A percentile compares a stretch with the other conserved stretches of the same genome.
phyloP scores from a whole-genome alignment of 2,797 vertebrate species.

The Takifugu ocellatus region DNA sequence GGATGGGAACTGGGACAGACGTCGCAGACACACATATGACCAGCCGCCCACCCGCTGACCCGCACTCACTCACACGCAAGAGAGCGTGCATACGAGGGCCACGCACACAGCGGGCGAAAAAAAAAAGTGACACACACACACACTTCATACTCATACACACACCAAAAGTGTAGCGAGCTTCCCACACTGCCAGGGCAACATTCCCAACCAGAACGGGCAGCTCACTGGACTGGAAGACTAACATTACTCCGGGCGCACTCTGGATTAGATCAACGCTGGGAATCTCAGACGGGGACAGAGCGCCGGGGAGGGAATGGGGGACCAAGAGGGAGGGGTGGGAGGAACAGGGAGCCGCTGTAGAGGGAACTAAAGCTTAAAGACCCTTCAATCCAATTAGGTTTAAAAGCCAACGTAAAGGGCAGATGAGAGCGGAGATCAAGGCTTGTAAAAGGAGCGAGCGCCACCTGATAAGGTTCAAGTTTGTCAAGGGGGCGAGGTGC shows the following conservation, averaged over 20 bases:
- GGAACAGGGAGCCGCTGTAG: slow-evolving; percentile 6
- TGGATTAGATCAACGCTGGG: slow-evolving; percentile 76
- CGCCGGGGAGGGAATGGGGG: slow-evolving; percentile 30
- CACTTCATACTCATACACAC: slow-evolving; percentile 17
- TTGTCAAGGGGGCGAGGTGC: neutral
- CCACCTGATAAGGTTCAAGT: slow-evolving; percentile 13
- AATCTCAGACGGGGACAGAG: slow-evolving; percentile 61
- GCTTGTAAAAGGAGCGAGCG: neutral
- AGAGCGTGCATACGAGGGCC: no score
- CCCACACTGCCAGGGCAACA: slow-evolving; percentile 73
- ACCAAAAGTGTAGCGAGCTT: slow-evolving; percentile 63
- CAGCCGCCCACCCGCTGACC: neutral
- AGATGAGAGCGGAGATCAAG: neutral
- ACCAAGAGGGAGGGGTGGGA: slow-evolving; percentile 16
- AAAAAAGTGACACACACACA: neutral
- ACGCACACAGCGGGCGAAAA: no score
- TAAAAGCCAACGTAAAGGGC: slow-evolving; percentile 15
- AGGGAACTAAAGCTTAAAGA: slow-evolving; percentile 22
- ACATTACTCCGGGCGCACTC: slow-evolving; percentile 77
- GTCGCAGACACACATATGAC: slow-evolving; percentile 55
- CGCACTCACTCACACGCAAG: neutral
- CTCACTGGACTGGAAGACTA: slow-evolving; percentile 80
- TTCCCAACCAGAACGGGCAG: slow-evolving; percentile 77
- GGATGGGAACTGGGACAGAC: slow-evolving; percentile 78
- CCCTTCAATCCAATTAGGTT: slow-evolving; percentile 29